phyloP scores from a whole-genome alignment of 2,113 vertebrate species.

The Sterrhoptilus dennistouni region DNA sequence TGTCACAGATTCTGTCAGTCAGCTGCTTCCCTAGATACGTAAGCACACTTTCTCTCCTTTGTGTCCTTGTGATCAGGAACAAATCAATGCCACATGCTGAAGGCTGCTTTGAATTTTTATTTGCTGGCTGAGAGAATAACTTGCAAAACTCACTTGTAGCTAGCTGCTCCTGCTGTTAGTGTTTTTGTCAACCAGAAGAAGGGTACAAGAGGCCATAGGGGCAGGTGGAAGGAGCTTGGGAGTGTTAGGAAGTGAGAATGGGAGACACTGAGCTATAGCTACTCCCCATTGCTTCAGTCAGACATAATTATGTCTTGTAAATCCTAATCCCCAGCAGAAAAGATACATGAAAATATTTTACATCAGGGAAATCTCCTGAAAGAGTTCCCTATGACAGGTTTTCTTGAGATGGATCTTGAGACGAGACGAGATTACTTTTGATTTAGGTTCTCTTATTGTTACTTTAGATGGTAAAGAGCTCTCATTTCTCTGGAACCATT shows the following conservation, averaged over 20 bases:
- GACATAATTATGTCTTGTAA: not conserved
- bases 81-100: not conserved
- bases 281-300: not conserved
- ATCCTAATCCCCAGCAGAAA: not conserved
- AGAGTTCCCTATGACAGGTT: not conserved
- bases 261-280: not conserved
- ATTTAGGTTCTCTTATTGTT: not conserved
- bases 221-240: not conserved
- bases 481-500: not conserved
- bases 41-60: not conserved
- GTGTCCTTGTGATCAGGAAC: not conserved
- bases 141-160: not conserved
- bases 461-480: not conserved
- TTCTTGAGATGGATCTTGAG: not conserved
- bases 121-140: not conserved
- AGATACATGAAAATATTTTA: not conserved
- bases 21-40: not conserved
- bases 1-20: not conserved
- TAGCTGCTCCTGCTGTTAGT: not conserved
- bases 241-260: not conserved
- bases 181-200: not conserved
- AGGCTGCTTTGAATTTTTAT: not conserved
- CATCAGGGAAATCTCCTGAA: not conserved
- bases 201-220: not conserved
- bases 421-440: not conserved